phyloP scores from a whole-genome alignment of 1,140 invertebrate genomes.

The Bombus cullumanus region DNA sequence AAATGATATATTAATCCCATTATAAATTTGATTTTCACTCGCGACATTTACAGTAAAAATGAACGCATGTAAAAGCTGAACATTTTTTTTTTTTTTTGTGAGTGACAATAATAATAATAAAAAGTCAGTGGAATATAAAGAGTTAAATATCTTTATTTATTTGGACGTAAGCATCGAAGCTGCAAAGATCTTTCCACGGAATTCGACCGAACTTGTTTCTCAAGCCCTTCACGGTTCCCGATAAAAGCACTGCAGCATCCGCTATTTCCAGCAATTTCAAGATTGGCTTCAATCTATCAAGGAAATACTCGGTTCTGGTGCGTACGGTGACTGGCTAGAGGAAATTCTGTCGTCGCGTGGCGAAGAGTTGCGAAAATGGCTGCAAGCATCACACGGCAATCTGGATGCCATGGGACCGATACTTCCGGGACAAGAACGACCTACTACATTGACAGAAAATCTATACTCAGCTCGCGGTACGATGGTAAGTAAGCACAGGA shows the following conservation, averaged over 20 bases:
- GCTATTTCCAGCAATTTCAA: constrained; percentile 64
- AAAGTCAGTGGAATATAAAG: too few relatives aligned
- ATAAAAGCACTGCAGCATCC: background rate
- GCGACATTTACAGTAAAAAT: background rate
- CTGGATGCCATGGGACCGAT: background rate
- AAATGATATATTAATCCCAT: background rate
- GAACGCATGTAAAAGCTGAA: too few relatives aligned
- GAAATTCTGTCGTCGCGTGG: constrained; percentile 57
- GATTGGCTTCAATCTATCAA: constrained; percentile 68
- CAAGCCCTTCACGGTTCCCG: background rate
- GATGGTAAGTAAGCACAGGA: constrained; percentile 10
- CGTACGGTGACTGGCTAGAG: constrained; percentile 63
- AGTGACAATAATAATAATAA: too few relatives aligned
- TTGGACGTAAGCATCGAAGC: background rate
- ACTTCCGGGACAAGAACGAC: constrained; percentile 7
- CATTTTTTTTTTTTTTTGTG: too few relatives aligned
- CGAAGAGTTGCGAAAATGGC: constrained; percentile 67
- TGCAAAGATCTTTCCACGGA: background rate
- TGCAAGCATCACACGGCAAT: constrained; percentile 33
- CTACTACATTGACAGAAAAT: constrained; percentile 9
- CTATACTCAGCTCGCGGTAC: constrained; percentile 2
- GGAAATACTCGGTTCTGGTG: constrained; percentile 50
- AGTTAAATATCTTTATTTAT: too few relatives aligned
- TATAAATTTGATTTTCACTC: background rate
- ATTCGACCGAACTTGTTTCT: background rate